Base-by-base conservation (phyloP, 2,797 vertebrate genomes). In the Anabas testudineus region DNA sequence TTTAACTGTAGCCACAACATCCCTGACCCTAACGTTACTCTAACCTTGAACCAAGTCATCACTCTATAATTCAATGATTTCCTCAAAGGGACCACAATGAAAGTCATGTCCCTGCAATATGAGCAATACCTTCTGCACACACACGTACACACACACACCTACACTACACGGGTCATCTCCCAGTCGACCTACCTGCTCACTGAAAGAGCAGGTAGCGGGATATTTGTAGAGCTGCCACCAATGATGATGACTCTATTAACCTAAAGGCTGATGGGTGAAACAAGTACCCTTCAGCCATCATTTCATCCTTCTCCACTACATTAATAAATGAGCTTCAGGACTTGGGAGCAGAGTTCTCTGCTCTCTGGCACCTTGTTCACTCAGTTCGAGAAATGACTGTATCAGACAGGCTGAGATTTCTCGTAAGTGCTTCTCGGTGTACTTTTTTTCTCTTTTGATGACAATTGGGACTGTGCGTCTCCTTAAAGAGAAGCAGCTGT, bases 161-260 rank as follows among this genome's bases (percentile, higher is more conserved):
- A 34, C 66, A 68, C 34, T 8, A 12, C 34, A 12, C 36, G 10
- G 34, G 22, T 57, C 65, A 68, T 76, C 67, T 48, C 55, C 45
- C 10, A 1, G 56, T 76, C 69, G 77, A 77, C 76, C 62, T 56
- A 45, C 34, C 48, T 53, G 28, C 56, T 77, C 63, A 51, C 74
- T 85, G 55, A 76, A 69, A 68, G 46, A 74, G 30, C 30, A 32
- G 63, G 81, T 62, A 45, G 57, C 24, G 54, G 28, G 67, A 71
- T 74, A 76, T 76, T 75, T 81, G 78, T 63, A 34, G 57, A 81
- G 55, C 63, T 73, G 68, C 61, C 68, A 74, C 56, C 78, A 68
- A 59, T 64, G 64, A 75, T 72, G 85, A 82, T 54, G 74, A 81
- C 57, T 86, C 78, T 81, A 82, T 87, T 89, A 87, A 90, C 78